Base-by-base conservation (phyloP, 2,888 invertebrate species). In the Drosophila silvestris region DNA sequence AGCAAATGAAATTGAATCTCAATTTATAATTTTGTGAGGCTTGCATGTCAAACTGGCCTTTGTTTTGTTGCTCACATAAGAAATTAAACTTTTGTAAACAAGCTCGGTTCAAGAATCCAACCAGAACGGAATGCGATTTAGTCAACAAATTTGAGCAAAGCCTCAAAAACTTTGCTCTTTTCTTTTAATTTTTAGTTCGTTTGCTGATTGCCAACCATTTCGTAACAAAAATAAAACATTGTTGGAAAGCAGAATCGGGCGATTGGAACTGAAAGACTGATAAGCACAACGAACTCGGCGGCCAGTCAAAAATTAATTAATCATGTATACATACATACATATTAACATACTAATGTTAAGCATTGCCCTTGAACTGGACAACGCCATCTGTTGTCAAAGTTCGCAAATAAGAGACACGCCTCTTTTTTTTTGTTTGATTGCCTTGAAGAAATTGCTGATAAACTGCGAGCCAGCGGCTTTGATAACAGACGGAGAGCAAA, bases 211-310 rank as follows among this genome's bases (percentile, higher is more conserved):
- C 77, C 81, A 83, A 77, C 72, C 76, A 60, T 85, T 87, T 85
- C 71, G 71, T 83, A 86, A 82, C 71, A 85, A 82, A 87, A 84
- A 75, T 60, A 84, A 76, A 79, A 63, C 26, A 41, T 32, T 37
- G n/a, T 16, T 5, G 39, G 32, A 60, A 71, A 64, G 58, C 56
- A 58, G 64, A 64, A 71, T 51, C 57, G 22, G 33, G 32, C 74
- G 70, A 76, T 62, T 68, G 56, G 41, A 52, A 58, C 14, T 37
- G 37, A 41, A 26, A 50, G 50, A 66, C 62, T 73, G 79, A 79
- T 79, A 79, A 74, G 77, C 74, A 32, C 66, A 67, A 57, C 41
- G 68, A 74, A 79, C 74, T 69, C 47, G 32, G 33, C 41, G 26
- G 51, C 44, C 16, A 50, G 37, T 50, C 22, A 32, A 58, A 64